phyloP scores from a whole-genome alignment of 2,113 vertebrate species.

The Cheirogaleus medius region DNA sequence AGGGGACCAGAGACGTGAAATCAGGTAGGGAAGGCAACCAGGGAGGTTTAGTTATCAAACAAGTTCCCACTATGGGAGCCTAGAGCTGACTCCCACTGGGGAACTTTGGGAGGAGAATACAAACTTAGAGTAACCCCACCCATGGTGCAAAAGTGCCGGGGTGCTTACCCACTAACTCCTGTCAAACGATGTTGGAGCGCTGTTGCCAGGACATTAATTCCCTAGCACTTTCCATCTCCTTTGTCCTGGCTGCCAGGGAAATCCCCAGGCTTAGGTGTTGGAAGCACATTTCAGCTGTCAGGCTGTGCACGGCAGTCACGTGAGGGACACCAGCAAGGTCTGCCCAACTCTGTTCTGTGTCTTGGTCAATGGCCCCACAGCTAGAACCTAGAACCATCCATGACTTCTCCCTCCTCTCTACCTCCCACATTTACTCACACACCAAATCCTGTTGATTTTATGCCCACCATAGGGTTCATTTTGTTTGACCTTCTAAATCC shows the following conservation, averaged over 20 bases:
- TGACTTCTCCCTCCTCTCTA: background rate
- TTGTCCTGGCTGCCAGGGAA: background rate
- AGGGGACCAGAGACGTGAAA: background rate
- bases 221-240: background rate
- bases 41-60: background rate
- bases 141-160: background rate
- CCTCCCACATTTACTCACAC: background rate
- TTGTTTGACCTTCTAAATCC: background rate
- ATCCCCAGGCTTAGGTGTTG: background rate
- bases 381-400: background rate
- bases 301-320: background rate
- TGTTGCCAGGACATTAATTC: background rate
- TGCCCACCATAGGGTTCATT: background rate
- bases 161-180: background rate
- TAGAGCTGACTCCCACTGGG: background rate
- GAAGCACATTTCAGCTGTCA: background rate
- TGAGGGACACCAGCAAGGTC: background rate
- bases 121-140: background rate
- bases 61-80: background rate
- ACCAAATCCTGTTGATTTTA: background rate
- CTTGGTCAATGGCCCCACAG: background rate
- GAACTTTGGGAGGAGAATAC: background rate
- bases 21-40: background rate
- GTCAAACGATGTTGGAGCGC: background rate
- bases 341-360: background rate